Percentiles rank a stretch among this genome's conserved stretches.
phyloP scores from a whole-genome alignment of 1,140 invertebrate genomes.

The Phenacoccus solenopsis region DNA sequence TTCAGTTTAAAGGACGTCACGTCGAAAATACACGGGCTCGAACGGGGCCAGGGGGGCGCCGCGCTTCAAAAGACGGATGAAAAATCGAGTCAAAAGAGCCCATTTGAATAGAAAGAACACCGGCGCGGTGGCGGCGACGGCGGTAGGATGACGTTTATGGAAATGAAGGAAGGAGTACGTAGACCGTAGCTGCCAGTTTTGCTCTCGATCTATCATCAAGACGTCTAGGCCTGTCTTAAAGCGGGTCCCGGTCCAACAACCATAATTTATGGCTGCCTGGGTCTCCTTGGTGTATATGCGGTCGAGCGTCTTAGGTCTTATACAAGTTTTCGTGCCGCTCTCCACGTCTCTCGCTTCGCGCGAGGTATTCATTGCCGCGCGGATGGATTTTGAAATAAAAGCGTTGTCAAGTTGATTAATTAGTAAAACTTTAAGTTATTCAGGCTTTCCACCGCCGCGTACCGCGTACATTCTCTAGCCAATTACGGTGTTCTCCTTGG shows the following conservation, averaged over 20 bases:
- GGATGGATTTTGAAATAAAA: conserved; percentile 17
- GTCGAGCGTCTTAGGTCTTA: conserved; percentile 16
- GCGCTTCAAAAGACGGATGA: neutral
- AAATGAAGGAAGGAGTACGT: conserved; percentile 1
- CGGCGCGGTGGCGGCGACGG: neutral
- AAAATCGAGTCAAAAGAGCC: conserved; percentile 10
- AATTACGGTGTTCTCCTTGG: neutral
- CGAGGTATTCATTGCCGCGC: neutral
- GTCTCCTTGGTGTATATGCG: neutral
- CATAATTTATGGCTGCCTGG: conserved; percentile 17
- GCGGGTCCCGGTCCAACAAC: conserved; percentile 13
- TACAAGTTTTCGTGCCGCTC: neutral
- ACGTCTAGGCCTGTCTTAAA: conserved; percentile 17
- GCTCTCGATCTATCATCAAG: conserved; percentile 17
- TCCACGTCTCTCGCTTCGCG: neutral
- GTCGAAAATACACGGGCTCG: neutral
- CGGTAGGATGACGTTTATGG: conserved; percentile 5
- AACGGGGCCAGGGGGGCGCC: neutral
- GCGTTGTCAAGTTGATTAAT: conserved; percentile 17
- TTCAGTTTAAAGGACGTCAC: neutral
- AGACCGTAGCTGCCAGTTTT: conserved; percentile 4
- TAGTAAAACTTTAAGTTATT: conserved; percentile 17
- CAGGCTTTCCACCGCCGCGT: neutral
- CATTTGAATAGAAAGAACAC: conserved; percentile 7
- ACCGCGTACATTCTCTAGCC: neutral